Evolutionary conservation across 1,140 invertebrate genomes (phyloP).

Genomic region (Ceratosolen solmsi): DNA sequence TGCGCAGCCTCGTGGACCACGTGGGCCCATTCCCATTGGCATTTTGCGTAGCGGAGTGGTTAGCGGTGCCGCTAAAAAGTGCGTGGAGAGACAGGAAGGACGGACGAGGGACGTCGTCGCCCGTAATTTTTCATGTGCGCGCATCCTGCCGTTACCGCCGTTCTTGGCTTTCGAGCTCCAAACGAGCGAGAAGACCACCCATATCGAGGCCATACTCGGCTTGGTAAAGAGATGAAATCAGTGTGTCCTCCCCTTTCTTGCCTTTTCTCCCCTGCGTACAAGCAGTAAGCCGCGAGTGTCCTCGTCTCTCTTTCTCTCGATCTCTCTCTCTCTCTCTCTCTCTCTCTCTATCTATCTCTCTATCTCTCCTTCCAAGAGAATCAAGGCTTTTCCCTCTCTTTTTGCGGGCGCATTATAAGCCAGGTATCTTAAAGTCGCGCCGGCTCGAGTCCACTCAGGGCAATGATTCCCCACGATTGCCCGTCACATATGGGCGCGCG

Average conservation of each 20-base stretch:
- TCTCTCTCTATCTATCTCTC: no score
- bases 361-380: no score
- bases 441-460: no score
- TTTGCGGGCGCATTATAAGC: no score
- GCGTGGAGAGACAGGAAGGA: neutral
- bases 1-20: neutral
- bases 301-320: neutral
- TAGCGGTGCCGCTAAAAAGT: neutral
- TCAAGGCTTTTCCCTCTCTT: no score
- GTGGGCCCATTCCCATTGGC: constrained; percentile 32
- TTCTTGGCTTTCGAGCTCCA: neutral
- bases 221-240: constrained; percentile 21
- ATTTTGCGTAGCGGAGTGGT: constrained; percentile 33
- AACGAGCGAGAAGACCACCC: constrained; percentile 29
- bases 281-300: neutral
- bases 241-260: neutral
- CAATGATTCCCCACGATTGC: no score
- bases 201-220: constrained; percentile 26
- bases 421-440: no score
- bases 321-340: constrained; percentile 1
- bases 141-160: constrained; percentile 9
- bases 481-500: no score
- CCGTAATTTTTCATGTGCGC: constrained; percentile 42
- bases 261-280: no score
- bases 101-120: neutral